These are phyloP conservation scores for Parnassius apollo DNA, from an alignment of 2,888 invertebrate species.

Conservation along the genomic window DNA sequence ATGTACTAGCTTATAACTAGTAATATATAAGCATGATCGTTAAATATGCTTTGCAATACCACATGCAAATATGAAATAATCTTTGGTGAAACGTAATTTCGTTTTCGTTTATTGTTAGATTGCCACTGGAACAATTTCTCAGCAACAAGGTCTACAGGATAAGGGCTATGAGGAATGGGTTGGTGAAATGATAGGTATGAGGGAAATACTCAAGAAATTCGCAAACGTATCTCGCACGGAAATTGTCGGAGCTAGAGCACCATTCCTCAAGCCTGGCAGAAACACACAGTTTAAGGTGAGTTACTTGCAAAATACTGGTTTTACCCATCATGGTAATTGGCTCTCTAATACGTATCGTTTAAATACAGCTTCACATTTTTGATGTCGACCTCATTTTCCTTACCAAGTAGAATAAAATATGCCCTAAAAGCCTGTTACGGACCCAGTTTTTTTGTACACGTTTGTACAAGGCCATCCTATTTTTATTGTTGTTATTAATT, in stretches of 20 bases:
- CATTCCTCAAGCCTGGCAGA: slow-evolving; percentile 94
- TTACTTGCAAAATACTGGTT: slow-evolving; percentile 16
- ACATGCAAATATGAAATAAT: too few relatives aligned
- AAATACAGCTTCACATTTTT: slow-evolving; percentile 12
- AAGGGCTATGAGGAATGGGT: slow-evolving; percentile 96
- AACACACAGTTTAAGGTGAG: slow-evolving; percentile 94
- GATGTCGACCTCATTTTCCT: background rate
- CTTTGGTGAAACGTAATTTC: too few relatives aligned
- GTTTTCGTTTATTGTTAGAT: slow-evolving; percentile 51
- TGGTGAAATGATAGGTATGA: slow-evolving; percentile 96
- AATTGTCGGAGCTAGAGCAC: slow-evolving; percentile 93
- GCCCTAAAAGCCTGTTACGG: too few relatives aligned
- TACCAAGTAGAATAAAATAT: too few relatives aligned
- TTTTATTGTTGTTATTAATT: too few relatives aligned
- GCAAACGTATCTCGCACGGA: slow-evolving; percentile 90
- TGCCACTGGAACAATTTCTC: slow-evolving; percentile 83
- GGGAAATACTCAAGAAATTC: slow-evolving; percentile 91
- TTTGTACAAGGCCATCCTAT: too few relatives aligned
- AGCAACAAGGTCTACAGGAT: slow-evolving; percentile 92
- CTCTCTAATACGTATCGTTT: slow-evolving; percentile 9
- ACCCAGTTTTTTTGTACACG: too few relatives aligned
- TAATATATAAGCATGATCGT: too few relatives aligned
- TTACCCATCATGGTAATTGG: slow-evolving; percentile 18
- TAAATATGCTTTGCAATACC: background rate
- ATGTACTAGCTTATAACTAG: background rate